These are phyloP conservation scores for Empidonax alnorum DNA, from an alignment of 2,113 vertebrate species.

Conservation along the genomic window DNA sequence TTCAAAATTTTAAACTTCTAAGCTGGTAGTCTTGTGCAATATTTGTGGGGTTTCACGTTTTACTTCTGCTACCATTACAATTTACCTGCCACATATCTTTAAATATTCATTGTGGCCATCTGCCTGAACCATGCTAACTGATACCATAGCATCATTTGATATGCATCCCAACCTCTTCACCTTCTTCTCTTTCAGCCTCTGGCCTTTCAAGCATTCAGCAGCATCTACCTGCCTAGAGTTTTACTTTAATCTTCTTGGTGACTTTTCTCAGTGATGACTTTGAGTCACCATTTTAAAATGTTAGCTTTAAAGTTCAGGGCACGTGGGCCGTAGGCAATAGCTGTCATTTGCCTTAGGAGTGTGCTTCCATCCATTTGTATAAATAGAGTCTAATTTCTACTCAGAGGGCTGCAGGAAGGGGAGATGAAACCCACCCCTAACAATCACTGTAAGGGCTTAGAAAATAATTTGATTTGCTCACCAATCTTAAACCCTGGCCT, in stretches of 20 bases:
- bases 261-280: neutral
- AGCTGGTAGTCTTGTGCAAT: neutral
- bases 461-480: neutral
- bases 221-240: neutral
- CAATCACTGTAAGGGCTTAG: neutral
- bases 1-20: neutral
- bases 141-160: neutral
- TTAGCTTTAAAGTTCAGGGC: neutral
- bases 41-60: neutral
- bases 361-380: neutral
- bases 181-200: neutral
- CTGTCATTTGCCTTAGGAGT: neutral
- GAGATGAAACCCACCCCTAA: neutral
- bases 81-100: neutral
- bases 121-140: neutral
- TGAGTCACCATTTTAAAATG: neutral
- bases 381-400: neutral
- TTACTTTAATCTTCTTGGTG: neutral
- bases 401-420: neutral
- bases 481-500: neutral
- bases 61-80: neutral
- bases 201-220: neutral
- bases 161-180: neutral
- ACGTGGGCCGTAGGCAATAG: neutral
- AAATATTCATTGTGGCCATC: conserved; percentile 24